These are phyloP conservation scores for Cerceris rybyensis DNA, from an alignment of 2,888 invertebrate genomes.

Conservation along the genomic window DNA sequence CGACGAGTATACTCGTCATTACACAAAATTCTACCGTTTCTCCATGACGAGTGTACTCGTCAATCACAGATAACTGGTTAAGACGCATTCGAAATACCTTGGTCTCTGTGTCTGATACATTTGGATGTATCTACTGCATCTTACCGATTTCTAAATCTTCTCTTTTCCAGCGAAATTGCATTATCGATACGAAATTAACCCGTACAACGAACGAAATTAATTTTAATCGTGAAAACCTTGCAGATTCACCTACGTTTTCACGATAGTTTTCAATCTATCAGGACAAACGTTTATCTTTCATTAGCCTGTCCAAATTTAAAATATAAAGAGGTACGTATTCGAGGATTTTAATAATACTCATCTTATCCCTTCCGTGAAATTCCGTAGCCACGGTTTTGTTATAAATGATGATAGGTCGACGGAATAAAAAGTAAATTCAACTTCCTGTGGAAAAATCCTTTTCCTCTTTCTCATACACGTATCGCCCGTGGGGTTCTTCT, in stretches of 20 bases:
- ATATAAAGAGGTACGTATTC: background rate
- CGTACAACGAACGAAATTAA: constrained; percentile 3
- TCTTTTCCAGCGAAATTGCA: background rate
- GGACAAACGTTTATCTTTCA: constrained; percentile 2
- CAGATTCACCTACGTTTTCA: background rate
- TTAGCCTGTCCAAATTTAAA: background rate
- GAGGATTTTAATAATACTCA: background rate
- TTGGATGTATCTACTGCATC: constrained; percentile 13
- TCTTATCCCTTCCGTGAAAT: background rate
- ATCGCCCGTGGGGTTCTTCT: constrained; percentile 5
- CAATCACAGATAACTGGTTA: too few species aligned
- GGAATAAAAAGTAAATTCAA: constrained; percentile 18
- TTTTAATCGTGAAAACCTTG: background rate
- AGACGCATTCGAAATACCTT: too few species aligned
- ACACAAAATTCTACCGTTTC: too few species aligned
- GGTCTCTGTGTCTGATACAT: background rate
- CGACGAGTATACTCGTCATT: too few species aligned
- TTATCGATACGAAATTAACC: constrained; percentile 15
- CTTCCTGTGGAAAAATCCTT: constrained; percentile 10
- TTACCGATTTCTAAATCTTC: constrained; percentile 4
- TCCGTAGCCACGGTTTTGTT: background rate
- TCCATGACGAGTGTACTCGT: too few species aligned
- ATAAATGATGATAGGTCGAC: background rate
- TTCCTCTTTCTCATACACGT: background rate
- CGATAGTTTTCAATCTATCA: background rate